Evolutionary conservation across 2,113 vertebrate species (phyloP).

Genomic region (Sakesphorus luctuosus): DNA sequence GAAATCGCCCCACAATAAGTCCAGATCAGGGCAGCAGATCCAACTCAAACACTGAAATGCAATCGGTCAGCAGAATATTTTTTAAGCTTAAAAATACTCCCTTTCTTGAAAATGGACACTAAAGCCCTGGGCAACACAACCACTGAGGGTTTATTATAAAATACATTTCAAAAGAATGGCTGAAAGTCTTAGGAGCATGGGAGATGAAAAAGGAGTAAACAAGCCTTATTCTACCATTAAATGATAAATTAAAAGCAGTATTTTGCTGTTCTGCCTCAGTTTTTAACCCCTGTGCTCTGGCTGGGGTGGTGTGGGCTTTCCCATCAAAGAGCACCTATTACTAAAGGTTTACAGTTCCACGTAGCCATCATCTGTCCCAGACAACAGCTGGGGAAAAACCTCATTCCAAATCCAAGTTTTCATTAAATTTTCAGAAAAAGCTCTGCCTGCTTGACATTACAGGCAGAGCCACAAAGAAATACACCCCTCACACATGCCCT

Average conservation of each 20-base stretch:
- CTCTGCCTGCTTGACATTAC: not conserved
- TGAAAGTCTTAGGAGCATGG: conserved; percentile 68
- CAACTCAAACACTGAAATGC: conserved; percentile 6
- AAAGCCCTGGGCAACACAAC: conserved; percentile 74
- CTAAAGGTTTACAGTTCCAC: conserved; percentile 56
- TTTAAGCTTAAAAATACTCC: conserved; percentile 55
- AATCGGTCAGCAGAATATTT: conserved; percentile 57
- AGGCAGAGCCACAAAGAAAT: not conserved
- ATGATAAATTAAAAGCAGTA: conserved; percentile 78
- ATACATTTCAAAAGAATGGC: conserved; percentile 79
- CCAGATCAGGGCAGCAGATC: conserved; percentile 15
- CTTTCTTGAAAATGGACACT: conserved; percentile 66
- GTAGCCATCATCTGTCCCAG: conserved; percentile 51
- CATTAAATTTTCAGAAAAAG: conserved; percentile 27
- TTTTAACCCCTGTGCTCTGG: conserved; percentile 58
- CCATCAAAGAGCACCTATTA: conserved; percentile 60
- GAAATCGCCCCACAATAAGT: not conserved
- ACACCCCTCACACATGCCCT: not conserved
- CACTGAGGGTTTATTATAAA: conserved; percentile 77
- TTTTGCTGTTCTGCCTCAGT: conserved; percentile 74
- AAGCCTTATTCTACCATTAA: conserved; percentile 74
- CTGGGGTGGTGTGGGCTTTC: conserved; percentile 51
- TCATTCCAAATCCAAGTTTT: conserved; percentile 46
- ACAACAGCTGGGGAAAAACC: conserved; percentile 54
- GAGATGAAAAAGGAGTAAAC: conserved; percentile 79